These are phyloP conservation scores for Ctenomys sociabilis DNA, from an alignment of 2,113 vertebrate genomes.

Conservation along the genomic window DNA sequence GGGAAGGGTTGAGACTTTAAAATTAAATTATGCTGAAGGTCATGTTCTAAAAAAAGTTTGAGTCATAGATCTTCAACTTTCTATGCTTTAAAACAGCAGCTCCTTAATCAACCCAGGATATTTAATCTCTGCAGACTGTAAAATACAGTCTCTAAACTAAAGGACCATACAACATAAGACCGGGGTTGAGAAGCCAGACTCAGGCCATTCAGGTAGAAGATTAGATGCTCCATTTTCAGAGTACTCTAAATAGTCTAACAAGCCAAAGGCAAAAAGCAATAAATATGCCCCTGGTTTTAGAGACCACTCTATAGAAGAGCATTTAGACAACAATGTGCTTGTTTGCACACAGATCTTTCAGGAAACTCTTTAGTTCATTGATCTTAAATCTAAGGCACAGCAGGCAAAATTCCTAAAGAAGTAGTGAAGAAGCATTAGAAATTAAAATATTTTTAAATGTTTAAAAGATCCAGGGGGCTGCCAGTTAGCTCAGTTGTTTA, in stretches of 20 bases:
- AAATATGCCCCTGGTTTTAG: not conserved
- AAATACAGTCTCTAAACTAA: not conserved
- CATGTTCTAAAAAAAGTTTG: not conserved
- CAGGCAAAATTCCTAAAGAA: not conserved
- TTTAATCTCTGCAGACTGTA: constrained; percentile 39
- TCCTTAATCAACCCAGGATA: not conserved
- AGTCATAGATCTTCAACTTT: not conserved
- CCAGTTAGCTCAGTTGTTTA: too few relatives aligned
- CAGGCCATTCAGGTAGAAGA: not conserved
- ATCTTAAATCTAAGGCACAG: constrained; percentile 26
- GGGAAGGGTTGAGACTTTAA: not conserved
- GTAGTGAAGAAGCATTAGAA: not conserved
- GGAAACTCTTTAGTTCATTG: not conserved
- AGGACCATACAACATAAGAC: not conserved
- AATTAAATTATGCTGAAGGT: constrained; percentile 8
- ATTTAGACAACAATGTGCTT: not conserved
- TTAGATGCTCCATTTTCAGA: not conserved
- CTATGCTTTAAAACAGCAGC: not conserved
- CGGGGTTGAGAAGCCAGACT: not conserved
- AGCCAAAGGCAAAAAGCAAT: not conserved
- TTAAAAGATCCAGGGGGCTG: too few relatives aligned
- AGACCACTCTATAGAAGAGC: not conserved
- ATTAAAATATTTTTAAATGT: not conserved
- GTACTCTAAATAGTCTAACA: not conserved
- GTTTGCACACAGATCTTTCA: not conserved